Evolutionary conservation across 2,113 vertebrate species (phyloP).

Genomic region (Bagarius yarrelli): DNA sequence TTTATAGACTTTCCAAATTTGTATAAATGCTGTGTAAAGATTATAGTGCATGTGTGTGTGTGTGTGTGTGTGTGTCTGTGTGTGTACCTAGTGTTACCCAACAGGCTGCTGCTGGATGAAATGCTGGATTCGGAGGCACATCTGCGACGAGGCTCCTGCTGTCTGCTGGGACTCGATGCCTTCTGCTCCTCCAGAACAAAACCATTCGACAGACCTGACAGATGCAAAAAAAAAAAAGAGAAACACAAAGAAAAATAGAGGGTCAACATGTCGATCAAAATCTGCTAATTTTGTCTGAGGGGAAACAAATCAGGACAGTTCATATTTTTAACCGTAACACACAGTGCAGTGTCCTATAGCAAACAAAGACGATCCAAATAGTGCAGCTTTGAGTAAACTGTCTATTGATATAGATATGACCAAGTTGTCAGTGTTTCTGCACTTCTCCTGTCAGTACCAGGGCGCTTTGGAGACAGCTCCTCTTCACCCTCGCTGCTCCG

Average conservation of each 20-base stretch:
- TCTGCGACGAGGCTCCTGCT: conserved; percentile 82
- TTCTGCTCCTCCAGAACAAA: conserved; percentile 79
- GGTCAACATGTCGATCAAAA: conserved; percentile 21
- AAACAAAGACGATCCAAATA: conserved; percentile 14
- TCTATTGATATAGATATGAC: conserved; percentile 11
- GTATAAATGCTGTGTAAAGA: background rate
- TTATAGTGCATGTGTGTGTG: background rate
- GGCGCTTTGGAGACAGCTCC: conserved; percentile 83
- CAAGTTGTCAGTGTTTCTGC: conserved; percentile 14
- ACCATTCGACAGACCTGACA: conserved; percentile 84
- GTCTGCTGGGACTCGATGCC: conserved; percentile 70
- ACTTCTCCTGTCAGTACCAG: conserved; percentile 73
- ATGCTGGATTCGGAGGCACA: conserved; percentile 96
- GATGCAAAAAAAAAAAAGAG: conserved; percentile 2
- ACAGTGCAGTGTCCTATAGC: background rate
- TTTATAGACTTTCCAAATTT: background rate
- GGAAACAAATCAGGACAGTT: conserved; percentile 15
- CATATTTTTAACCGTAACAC: background rate
- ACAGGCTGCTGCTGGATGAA: conserved; percentile 88
- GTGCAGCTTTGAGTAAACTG: background rate
- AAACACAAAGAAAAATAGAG: too few relatives aligned
- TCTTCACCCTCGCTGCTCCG: conserved; percentile 80
- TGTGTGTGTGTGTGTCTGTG: conserved; percentile 1
- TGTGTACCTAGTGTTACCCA: conserved; percentile 84
- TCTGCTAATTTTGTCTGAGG: conserved; percentile 25